phyloP scores from a whole-genome alignment of 2,113 vertebrate genomes.

The Athene noctua region DNA sequence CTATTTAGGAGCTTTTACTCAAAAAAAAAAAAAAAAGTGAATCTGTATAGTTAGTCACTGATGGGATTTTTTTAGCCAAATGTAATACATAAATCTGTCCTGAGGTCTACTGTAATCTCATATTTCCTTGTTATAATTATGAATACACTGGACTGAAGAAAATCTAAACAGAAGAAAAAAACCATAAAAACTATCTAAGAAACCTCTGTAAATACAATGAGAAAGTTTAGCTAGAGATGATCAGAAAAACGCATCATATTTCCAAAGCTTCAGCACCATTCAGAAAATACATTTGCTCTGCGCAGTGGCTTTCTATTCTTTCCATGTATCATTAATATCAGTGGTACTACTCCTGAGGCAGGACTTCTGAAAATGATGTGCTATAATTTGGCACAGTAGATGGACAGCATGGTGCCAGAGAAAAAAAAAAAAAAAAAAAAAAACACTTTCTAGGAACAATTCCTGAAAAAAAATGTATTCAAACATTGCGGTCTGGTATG shows the following conservation, averaged over 20 bases:
- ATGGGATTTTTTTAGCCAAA: background rate
- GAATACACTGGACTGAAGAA: background rate
- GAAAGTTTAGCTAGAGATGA: background rate
- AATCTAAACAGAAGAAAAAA: background rate
- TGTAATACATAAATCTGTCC: background rate
- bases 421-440: background rate
- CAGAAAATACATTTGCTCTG: background rate
- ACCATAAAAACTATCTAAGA: background rate
- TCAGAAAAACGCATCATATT: background rate
- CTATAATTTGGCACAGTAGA: background rate
- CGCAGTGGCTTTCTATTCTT: background rate
- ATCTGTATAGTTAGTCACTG: background rate
- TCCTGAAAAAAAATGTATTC: background rate
- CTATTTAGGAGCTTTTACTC: background rate
- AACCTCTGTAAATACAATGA: background rate
- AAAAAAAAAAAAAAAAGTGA: background rate
- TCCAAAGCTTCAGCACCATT: background rate
- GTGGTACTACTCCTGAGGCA: background rate
- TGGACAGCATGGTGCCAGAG: background rate
- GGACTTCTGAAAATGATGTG: background rate
- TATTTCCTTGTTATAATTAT: background rate
- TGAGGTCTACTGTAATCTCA: background rate
- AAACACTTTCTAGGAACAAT: background rate
- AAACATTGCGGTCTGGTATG: background rate
- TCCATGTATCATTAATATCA: background rate